These are phyloP conservation scores for Vesta saturnalis DNA, from an alignment of 2,888 invertebrate species.

Conservation along the genomic window DNA sequence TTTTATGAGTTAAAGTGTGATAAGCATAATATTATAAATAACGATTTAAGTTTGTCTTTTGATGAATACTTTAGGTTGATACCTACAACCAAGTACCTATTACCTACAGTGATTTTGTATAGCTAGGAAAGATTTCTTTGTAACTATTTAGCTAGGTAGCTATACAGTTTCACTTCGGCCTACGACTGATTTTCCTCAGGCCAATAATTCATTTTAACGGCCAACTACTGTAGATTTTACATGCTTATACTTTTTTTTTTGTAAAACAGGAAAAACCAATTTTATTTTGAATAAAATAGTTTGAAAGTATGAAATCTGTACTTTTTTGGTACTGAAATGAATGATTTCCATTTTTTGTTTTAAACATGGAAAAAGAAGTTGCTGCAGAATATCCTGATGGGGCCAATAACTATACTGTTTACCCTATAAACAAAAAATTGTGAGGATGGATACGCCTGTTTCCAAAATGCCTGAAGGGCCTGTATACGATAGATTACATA, in stretches of 20 bases:
- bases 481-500: too few species aligned
- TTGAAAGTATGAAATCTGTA: neutral
- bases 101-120: neutral
- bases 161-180: neutral
- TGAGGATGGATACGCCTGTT: too few species aligned
- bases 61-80: too few species aligned
- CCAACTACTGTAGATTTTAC: too few species aligned
- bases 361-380: too few species aligned
- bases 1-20: too few species aligned
- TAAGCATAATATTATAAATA: too few species aligned
- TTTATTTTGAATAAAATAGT: neutral
- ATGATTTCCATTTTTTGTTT: neutral
- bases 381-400: neutral
- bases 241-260: neutral
- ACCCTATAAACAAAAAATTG: too few species aligned
- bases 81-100: too few species aligned
- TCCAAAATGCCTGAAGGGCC: too few species aligned
- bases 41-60: too few species aligned
- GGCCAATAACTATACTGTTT: neutral
- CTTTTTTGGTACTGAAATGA: neutral
- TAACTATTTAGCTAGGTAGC: neutral
- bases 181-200: neutral
- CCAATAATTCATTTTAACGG: too few species aligned
- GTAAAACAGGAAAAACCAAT: neutral
- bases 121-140: neutral